These are phyloP conservation scores for Psittacula derbiana DNA, from an alignment of 2,797 vertebrate genomes.

Conservation along the genomic window DNA sequence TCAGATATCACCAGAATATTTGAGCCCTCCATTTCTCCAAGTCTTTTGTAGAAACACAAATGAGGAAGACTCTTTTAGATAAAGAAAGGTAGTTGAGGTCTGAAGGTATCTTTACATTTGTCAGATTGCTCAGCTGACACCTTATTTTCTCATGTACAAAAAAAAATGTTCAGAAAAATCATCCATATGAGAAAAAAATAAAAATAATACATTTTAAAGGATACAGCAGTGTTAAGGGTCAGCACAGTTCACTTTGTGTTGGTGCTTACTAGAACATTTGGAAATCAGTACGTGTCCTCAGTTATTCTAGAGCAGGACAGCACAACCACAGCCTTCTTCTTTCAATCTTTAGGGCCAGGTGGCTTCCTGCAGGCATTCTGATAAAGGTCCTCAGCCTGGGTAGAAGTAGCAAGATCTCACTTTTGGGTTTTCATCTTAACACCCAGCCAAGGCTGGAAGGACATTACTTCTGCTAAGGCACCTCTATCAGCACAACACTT, in stretches of 20 bases:
- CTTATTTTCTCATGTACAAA: not conserved
- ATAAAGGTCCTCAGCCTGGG: not conserved
- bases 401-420: rapidly evolving
- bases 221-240: not conserved
- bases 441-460: not conserved
- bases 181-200: not conserved
- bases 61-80: not conserved
- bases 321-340: not conserved
- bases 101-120: not conserved
- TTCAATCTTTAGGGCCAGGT: not conserved
- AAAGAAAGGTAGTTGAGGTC: not conserved
- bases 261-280: not conserved
- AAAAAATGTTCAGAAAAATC: not conserved
- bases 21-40: not conserved
- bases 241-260: not conserved
- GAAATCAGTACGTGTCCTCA: not conserved
- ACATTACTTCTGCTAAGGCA: not conserved
- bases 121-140: not conserved
- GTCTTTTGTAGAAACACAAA: not conserved
- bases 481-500: not conserved
- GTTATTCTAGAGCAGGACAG: not conserved
- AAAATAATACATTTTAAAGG: not conserved
- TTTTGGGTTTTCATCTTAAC: not conserved
- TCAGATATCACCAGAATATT: not conserved
- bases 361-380: not conserved